Evolutionary conservation across 64 coral and sea anemone species (phyloP).

Genomic region (Catalaphyllia jardinei): DNA sequence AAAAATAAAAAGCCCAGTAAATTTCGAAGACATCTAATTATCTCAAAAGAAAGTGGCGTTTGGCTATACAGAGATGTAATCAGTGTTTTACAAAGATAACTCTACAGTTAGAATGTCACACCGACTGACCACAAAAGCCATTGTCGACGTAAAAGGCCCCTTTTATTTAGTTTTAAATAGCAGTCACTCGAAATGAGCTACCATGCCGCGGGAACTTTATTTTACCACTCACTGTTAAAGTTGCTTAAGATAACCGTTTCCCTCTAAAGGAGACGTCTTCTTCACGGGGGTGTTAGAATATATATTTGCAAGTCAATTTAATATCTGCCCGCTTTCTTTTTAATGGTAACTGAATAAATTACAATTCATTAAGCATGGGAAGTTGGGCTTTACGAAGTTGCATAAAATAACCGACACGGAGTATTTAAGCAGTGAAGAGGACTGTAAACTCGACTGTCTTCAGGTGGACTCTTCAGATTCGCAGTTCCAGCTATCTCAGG

Average conservation of each 20-base stretch:
- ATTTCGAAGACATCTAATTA: not conserved
- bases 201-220: not conserved
- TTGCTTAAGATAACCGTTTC: not conserved
- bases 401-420: not conserved
- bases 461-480: constrained; percentile 2
- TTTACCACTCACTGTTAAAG: not conserved
- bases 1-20: not conserved
- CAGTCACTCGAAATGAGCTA: not conserved
- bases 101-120: not conserved
- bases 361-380: not conserved
- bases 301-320: constrained; percentile 13
- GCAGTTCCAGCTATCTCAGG: constrained; percentile 22
- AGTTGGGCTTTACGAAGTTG: not conserved
- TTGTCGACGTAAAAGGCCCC: not conserved
- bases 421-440: constrained; percentile 29
- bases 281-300: not conserved
- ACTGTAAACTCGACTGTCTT: not conserved
- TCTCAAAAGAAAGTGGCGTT: too few relatives aligned
- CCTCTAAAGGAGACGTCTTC: not conserved
- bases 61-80: not conserved
- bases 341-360: constrained; percentile 27
- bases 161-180: constrained; percentile 8
- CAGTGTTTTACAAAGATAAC: constrained; percentile 4
- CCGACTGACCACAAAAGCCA: not conserved
- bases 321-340: not conserved